phyloP scores from a whole-genome alignment of 2,113 vertebrate species.

The Thalassoma bifasciatum region DNA sequence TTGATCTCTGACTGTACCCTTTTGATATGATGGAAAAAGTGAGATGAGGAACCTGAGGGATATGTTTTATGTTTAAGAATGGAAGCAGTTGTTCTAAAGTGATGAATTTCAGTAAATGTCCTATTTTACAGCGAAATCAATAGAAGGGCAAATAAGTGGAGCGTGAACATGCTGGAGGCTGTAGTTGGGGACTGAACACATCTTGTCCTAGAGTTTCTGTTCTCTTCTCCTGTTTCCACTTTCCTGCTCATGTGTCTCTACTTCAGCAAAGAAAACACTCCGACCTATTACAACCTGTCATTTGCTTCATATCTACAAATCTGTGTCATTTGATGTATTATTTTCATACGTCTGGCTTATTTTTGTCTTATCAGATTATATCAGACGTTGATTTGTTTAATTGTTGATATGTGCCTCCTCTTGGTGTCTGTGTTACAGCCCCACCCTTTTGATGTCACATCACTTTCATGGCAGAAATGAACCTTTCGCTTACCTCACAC shows the following conservation, averaged over 20 bases:
- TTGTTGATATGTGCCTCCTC: not conserved
- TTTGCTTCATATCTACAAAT: not conserved
- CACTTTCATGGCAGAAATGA: conserved; percentile 35
- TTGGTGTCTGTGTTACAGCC: conserved; percentile 1
- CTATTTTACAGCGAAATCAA: conserved; percentile 14
- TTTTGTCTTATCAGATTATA: not conserved
- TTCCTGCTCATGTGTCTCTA: conserved; percentile 9
- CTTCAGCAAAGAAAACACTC: conserved; percentile 8
- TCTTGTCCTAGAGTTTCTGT: conserved; percentile 3
- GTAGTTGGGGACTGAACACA: not conserved
- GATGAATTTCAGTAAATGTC: conserved; percentile 2
- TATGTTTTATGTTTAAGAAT: not conserved
- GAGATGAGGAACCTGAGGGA: conserved; percentile 1
- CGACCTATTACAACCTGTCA: not conserved
- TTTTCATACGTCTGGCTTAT: not conserved
- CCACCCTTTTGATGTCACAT: not conserved
- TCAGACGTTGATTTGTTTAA: not conserved
- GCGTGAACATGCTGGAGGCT: conserved; percentile 36
- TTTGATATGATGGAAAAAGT: not conserved
- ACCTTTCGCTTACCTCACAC: conserved; percentile 14
- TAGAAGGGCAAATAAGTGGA: conserved; percentile 20
- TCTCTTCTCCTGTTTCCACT: not conserved
- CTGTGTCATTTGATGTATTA: not conserved
- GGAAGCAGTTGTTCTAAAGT: not conserved
- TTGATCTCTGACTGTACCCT: not conserved